Base-by-base conservation (phyloP, 2,797 vertebrate species). In the Galago senegalensis region DNA sequence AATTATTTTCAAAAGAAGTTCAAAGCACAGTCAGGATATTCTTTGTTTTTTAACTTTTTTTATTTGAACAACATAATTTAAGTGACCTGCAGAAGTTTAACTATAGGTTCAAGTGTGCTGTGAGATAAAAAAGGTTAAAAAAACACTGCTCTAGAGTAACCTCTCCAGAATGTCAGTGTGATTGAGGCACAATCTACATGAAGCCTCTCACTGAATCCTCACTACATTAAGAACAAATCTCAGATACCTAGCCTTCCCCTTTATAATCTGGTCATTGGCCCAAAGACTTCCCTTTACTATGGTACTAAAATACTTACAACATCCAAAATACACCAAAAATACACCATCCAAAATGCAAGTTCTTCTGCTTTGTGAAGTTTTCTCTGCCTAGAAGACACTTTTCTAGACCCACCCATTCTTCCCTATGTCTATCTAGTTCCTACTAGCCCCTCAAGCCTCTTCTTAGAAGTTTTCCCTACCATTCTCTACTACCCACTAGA, bases 151-250 rank as follows among this genome's bases (percentile, higher is more conserved):
- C 80, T 90, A 85, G 49, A 92, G 49, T n/a, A 67, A 73, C 34
- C n/a, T 56, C 82, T 75, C 79, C n/a, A 83, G 31, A 75, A 40
- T 14, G 11, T 60, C 70, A 76, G 1, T 67, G 14, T 65, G 27
- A 16, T 2, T 29, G 5, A 86, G 69, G 34, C 29, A 87, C 18
- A 3, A 61, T 81, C 75, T 65, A 6, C 29, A 16, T 63, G 60
- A 93, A 86, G 79, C 16, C 16, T 92, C 85, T 94, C 76, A 65
- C 81, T 72, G 40, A 49, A n/a, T 80, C 60, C 73, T 86, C 61
- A 25, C 18, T 8, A 25, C 27, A 46, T n/a, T 87, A 76, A 88
- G 60, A 91, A 43, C 58, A 85, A 95, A 82, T 75, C 73, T 94
- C 49, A 79, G 73, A 65, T 27, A 94, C 6, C 34, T 25, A 67